A percentile compares a stretch with the other conserved stretches of the same genome.
These are phyloP conservation scores for Belonocnema kinseyi DNA, from an alignment of 1,140 invertebrate genomes.

Conservation along the genomic window DNA sequence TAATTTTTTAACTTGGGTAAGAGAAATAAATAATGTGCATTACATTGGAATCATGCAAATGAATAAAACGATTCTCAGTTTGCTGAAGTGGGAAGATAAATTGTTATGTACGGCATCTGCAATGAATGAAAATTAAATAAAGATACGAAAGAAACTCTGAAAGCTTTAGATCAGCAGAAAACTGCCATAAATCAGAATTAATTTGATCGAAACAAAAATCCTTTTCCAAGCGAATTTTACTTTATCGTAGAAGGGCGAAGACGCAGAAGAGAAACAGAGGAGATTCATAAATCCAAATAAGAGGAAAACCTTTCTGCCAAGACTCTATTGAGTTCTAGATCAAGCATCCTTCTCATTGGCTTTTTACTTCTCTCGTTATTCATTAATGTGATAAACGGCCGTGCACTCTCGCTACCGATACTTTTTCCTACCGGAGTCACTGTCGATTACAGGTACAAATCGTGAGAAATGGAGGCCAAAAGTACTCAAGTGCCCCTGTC, in stretches of 20 bases:
- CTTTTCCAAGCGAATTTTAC: slow-evolving; percentile 60
- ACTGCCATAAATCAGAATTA: slow-evolving; percentile 68
- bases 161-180: slow-evolving; percentile 51
- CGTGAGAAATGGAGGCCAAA: slow-evolving; percentile 36
- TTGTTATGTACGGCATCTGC: too few relatives aligned
- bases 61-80: too few relatives aligned
- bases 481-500: background rate
- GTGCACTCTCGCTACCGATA: slow-evolving; percentile 47
- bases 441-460: slow-evolving; percentile 50
- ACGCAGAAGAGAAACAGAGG: slow-evolving; percentile 33
- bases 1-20: too few relatives aligned
- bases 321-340: slow-evolving; percentile 52
- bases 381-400: slow-evolving; percentile 56
- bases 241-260: slow-evolving; percentile 44
- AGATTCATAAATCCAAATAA: slow-evolving; percentile 72
- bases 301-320: slow-evolving; percentile 55
- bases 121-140: slow-evolving; percentile 19
- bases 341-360: slow-evolving; percentile 47
- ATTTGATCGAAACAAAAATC: slow-evolving; percentile 59
- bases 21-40: too few relatives aligned
- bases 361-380: slow-evolving; percentile 51
- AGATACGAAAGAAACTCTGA: slow-evolving; percentile 42
- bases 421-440: slow-evolving; percentile 46
- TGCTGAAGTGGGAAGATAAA: too few relatives aligned
- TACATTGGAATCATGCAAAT: too few relatives aligned